Evolutionary conservation across 1,140 invertebrate genomes (phyloP), one percentile per base, ranked within the genome.

Genomic region (Magallana ariakensis): DNA sequence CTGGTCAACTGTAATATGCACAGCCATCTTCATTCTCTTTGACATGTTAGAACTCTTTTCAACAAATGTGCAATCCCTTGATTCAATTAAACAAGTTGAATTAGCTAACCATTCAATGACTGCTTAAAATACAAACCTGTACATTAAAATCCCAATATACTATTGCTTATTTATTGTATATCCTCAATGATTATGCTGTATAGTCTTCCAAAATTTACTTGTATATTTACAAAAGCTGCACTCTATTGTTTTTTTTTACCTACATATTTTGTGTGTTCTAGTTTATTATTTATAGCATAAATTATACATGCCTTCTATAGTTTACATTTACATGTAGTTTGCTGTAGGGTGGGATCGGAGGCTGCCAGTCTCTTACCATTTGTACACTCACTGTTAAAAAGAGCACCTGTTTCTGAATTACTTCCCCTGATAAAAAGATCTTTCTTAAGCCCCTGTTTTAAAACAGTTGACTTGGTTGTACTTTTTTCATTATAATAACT

Each of bases 191-290:
- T 46, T 46, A 46, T 46, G 33, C 33, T 46, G 5, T 46, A 46
- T 46, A 46, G 33, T 46, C 33, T 46, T 46, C 33, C 33, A 46
- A 5, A 46, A 46, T 75, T 75, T 7, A 22, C 22, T 11, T 75
- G 22, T 22, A 66, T 66, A 26, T 46, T 46, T 46, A 46, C 33
- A 46, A 46, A 46, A 13, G 66, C 66, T 75, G 66, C 66, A 33
- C 22, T 22, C 13, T 75, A 22, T 75, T 33, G 22, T 75, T 22
- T 75, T 70, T n/a, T 26, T 75, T 75, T 62, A 62, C 58, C 16
- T 75, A 26, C 33, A 70, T 22, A 75, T 75, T 75, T 26, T 26
- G 22, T 75, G 66, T 75, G 22, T 75, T 26, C 66, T 75, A 26
- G 66, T 75, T 7, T 33, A 75, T 26, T 75, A 75, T 75, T 75